These are phyloP conservation scores for Nansenia antarctica DNA, from an alignment of 2,113 vertebrate genomes.

Conservation along the genomic window DNA sequence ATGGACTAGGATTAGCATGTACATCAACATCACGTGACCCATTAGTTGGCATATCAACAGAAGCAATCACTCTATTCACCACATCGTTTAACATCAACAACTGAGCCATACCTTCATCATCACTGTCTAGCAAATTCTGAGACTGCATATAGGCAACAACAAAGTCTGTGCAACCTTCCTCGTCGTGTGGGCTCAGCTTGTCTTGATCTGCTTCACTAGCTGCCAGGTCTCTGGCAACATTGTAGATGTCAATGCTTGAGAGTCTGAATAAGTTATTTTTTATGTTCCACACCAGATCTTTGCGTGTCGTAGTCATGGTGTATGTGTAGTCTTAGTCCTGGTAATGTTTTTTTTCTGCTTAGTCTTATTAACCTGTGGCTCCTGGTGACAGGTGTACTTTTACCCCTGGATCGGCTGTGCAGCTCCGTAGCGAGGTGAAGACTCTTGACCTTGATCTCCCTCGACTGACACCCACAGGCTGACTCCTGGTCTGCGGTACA, in stretches of 20 bases:
- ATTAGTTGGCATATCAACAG: background rate
- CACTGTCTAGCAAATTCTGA: background rate
- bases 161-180: constrained; percentile 2
- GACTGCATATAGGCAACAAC: background rate
- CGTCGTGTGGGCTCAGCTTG: background rate
- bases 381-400: too few species aligned
- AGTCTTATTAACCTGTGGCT: too few species aligned
- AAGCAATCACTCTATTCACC: background rate
- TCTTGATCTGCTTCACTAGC: background rate
- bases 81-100: constrained; percentile 10
- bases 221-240: constrained; percentile 2
- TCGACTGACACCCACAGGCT: too few species aligned
- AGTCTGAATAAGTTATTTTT: background rate
- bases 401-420: too few species aligned
- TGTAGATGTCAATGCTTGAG: background rate
- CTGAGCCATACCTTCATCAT: constrained; percentile 4
- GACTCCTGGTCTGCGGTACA: too few species aligned
- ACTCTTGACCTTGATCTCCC: too few species aligned
- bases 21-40: background rate
- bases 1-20: background rate
- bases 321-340: too few species aligned
- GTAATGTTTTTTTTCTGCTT: too few species aligned
- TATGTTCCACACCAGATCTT: constrained; percentile 7
- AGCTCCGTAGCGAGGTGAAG: too few species aligned
- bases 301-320: too few species aligned